These are phyloP conservation scores for Lasioglossum leucozonium DNA, from an alignment of 2,888 invertebrate species.

Conservation along the genomic window DNA sequence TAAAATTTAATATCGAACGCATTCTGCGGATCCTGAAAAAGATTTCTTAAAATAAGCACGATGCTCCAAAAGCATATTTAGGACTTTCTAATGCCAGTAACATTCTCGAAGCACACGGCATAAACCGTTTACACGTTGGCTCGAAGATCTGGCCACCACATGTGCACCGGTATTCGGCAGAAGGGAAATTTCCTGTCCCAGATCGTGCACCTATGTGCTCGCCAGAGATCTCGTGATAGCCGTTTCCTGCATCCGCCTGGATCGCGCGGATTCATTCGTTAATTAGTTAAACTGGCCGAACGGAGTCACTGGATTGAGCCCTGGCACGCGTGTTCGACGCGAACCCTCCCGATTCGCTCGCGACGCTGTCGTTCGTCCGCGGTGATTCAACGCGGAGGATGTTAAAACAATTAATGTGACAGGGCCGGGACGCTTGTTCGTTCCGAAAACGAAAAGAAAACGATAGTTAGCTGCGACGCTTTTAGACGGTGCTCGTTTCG, in stretches of 20 bases:
- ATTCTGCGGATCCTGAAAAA: no score
- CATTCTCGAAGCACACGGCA: background rate
- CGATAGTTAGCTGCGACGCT: background rate
- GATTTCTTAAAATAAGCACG: background rate
- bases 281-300: slow-evolving; percentile 56
- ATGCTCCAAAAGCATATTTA: background rate
- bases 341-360: slow-evolving; percentile 23
- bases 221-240: slow-evolving; percentile 52
- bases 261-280: slow-evolving; percentile 52
- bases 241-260: slow-evolving; percentile 67
- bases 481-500: background rate
- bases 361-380: slow-evolving; percentile 1
- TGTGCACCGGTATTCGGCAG: slow-evolving; percentile 27
- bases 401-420: slow-evolving; percentile 45
- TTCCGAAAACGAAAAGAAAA: slow-evolving; percentile 1
- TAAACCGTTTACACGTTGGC: background rate
- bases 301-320: slow-evolving; percentile 13
- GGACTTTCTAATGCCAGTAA: background rate
- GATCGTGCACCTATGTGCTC: slow-evolving; percentile 44
- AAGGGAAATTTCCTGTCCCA: slow-evolving; percentile 63
- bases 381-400: slow-evolving; percentile 41
- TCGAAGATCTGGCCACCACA: slow-evolving; percentile 33
- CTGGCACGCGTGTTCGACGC: slow-evolving; percentile 28
- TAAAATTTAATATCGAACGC: background rate
- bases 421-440: slow-evolving; percentile 4